Conservation (phyloP, 2,113 vertebrate genomes). For the Puffinus mauretanicus region DNA sequence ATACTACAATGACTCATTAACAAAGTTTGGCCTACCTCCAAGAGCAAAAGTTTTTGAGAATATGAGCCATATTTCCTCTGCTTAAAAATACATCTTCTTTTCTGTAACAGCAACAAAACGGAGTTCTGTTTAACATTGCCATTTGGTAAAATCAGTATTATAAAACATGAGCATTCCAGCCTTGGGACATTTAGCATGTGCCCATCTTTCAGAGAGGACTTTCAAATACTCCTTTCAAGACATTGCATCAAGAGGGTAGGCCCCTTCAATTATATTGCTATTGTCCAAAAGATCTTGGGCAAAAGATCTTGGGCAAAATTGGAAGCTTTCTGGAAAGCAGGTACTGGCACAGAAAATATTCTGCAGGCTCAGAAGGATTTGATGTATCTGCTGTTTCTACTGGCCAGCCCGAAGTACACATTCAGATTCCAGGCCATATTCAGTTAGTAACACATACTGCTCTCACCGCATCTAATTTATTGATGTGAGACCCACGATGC, state of each 20-base stretch:
- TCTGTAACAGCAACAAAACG: background rate
- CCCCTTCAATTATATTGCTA: background rate
- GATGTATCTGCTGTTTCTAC: background rate
- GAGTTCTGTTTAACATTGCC: background rate
- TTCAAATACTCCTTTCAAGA: background rate
- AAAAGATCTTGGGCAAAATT: background rate
- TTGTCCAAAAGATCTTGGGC: background rate
- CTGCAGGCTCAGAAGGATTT: background rate
- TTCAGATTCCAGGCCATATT: background rate
- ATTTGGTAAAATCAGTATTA: background rate
- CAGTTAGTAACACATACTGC: background rate
- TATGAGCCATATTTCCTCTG: background rate
- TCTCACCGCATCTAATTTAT: background rate
- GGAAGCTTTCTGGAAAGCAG: background rate
- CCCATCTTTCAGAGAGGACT: background rate
- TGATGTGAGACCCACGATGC: background rate
- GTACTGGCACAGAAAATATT: background rate
- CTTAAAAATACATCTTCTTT: background rate
- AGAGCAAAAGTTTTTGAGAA: background rate
- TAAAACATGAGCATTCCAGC: background rate
- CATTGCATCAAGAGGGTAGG: background rate
- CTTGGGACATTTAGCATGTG: background rate
- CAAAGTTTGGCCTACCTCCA: background rate
- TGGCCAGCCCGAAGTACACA: background rate
- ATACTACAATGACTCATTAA: background rate